Conservation (phyloP, 2,797 vertebrate genomes). For the Phyllotis vaccarum region DNA sequence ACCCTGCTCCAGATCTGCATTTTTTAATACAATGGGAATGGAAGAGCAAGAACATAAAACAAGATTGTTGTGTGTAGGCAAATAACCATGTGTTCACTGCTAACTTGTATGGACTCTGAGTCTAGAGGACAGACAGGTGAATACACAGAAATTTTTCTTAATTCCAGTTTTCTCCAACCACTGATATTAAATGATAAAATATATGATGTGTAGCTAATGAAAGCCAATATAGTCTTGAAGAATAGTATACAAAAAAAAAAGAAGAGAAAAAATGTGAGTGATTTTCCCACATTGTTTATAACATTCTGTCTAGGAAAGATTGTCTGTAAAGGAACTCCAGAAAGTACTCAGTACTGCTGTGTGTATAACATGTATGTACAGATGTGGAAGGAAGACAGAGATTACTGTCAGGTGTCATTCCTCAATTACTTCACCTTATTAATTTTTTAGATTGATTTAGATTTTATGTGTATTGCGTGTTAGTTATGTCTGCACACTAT, state of each 20-base stretch:
- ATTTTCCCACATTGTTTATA: conserved; percentile 25
- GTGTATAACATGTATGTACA: background rate
- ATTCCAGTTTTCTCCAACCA: background rate
- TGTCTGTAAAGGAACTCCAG: background rate
- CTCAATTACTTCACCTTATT: background rate
- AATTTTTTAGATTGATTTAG: background rate
- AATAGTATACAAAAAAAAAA: background rate
- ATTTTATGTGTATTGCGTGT: too few relatives aligned
- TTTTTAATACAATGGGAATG: background rate
- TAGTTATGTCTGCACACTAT: background rate
- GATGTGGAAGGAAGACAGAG: background rate
- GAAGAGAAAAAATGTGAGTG: background rate
- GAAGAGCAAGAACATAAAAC: background rate
- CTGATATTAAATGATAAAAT: background rate
- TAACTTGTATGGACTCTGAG: background rate
- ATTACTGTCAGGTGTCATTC: background rate
- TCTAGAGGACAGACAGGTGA: background rate
- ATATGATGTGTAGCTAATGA: background rate
- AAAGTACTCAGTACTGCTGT: background rate
- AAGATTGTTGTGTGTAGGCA: background rate
- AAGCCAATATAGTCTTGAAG: background rate
- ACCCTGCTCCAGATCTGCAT: background rate
- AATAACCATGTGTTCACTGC: background rate
- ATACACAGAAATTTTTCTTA: background rate
- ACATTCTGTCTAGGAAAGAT: background rate